These are phyloP conservation scores for Xanthostigma xanthostigma DNA, from an alignment of 2,888 invertebrate genomes.

Conservation along the genomic window DNA sequence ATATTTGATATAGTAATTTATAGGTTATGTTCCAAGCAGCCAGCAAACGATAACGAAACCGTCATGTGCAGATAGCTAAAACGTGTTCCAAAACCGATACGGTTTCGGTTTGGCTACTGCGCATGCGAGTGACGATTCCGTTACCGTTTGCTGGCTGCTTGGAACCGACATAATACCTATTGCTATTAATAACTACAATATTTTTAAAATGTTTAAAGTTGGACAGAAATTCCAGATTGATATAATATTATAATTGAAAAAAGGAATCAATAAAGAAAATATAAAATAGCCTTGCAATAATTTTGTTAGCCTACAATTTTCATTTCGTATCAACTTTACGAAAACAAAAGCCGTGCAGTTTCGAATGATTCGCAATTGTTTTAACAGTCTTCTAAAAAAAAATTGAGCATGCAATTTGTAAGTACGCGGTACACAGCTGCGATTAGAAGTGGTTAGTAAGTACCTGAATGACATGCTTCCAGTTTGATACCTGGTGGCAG, in stretches of 20 bases:
- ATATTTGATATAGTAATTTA: no score
- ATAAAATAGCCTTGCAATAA: neutral
- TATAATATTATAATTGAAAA: neutral
- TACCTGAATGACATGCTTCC: conserved; percentile 79
- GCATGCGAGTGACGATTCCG: no score
- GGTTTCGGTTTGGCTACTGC: no score
- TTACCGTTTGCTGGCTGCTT: no score
- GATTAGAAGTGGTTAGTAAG: conserved; percentile 27
- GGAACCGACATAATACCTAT: no score
- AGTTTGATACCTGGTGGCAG: conserved; percentile 68
- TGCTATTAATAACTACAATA: no score
- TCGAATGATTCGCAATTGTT: neutral
- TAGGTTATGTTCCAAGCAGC: no score
- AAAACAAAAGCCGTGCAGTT: neutral
- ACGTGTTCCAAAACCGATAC: no score
- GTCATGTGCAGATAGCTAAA: no score
- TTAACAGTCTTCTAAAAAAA: neutral
- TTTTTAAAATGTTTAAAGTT: no score
- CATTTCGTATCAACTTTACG: neutral
- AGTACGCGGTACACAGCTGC: conserved; percentile 7
- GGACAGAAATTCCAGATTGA: neutral
- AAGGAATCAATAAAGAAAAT: neutral
- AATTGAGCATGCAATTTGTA: conserved; percentile 1
- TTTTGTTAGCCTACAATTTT: neutral
- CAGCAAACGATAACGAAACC: no score